Evolutionary conservation across 2,888 invertebrate species (phyloP), one percentile per base, ranked within the genome.

Genomic region (Esperia sulphurella): DNA sequence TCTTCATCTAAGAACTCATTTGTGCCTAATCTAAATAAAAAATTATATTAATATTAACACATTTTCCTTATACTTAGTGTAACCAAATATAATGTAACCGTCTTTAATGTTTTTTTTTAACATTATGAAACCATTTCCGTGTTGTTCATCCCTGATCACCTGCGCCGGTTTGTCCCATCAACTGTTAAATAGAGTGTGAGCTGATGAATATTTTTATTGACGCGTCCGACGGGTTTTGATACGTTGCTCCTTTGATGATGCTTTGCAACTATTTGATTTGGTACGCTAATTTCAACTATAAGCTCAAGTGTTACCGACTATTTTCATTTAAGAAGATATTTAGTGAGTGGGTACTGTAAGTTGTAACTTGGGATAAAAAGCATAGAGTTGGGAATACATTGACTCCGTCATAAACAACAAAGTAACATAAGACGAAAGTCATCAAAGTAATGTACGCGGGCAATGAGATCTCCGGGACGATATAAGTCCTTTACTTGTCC

Each of bases 201-300:
- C 76, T 77, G 83, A 89, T 87, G 85, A 88, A 89, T 88, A 89
- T 88, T 86, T 88, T 89, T 86, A 87, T 86, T 83, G 85, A 86
- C 81, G 79, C 72, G 81, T 74, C 77, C 65, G 75, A 78, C 82
- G 65, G 75, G 79, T 82, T 78, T 31, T 75, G 58, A 67, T 68
- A 57, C 61, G 65, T 60, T 61, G 62, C 56, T 57, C 59, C 57
- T 54, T 49, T 53, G 35, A 52, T 1, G 48, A 52, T 1, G 48
- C 31, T 21, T 21, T 38, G 42, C 21, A 49, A 48, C 55, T 41
- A 12, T n/a, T 3, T 10, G 9, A 39, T 12, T 39, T 10, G n/a
- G 8, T 13, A 53, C 33, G 47, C 55, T 14, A 71, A 62, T 63
- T 57, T 65, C 44, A 57, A 71, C 69, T 21, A 2, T 46, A 14